Conservation (phyloP, 1,140 invertebrate species). For the Drosophila cardini region DNA sequence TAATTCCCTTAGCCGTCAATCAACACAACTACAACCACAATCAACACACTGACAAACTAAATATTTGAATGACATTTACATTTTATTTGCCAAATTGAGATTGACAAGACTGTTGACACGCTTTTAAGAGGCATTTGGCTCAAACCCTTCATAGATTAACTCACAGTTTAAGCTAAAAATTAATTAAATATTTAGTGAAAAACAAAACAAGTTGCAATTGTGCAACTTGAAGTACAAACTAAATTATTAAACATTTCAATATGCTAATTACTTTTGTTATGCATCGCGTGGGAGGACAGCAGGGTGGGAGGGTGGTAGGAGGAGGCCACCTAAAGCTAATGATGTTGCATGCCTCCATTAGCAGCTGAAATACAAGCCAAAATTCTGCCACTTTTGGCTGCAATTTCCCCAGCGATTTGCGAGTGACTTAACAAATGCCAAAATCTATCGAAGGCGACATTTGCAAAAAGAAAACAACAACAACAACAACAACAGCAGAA, state of each 20-base stretch:
- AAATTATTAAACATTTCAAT: slow-evolving; percentile 76
- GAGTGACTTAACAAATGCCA: slow-evolving; percentile 74
- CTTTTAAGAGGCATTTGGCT: slow-evolving; percentile 50
- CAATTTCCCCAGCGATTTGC: slow-evolving; percentile 74
- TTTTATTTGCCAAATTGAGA: slow-evolving; percentile 81
- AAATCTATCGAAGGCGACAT: slow-evolving; percentile 76
- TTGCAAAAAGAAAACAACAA: slow-evolving; percentile 40
- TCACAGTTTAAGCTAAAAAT: slow-evolving; percentile 23
- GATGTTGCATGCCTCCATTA: slow-evolving; percentile 43
- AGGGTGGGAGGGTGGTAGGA: neutral
- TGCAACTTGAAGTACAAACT: slow-evolving; percentile 45
- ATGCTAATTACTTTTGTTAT: slow-evolving; percentile 72
- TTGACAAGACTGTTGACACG: slow-evolving; percentile 77
- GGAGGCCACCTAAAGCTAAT: slow-evolving; percentile 58
- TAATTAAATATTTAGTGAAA: slow-evolving; percentile 74
- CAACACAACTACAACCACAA: slow-evolving; percentile 50
- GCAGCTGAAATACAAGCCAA: no score
- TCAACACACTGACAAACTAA: slow-evolving; percentile 59
- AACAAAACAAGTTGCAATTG: slow-evolving; percentile 37
- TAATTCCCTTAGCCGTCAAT: slow-evolving; percentile 25
- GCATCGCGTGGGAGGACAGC: neutral
- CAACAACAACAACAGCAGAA: neutral
- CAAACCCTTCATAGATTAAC: neutral
- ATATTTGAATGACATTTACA: slow-evolving; percentile 73
- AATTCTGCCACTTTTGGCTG: slow-evolving; percentile 38